Percentiles rank a stretch among this genome's conserved stretches.
These are phyloP conservation scores for Romanomermis culicivorax DNA, from an alignment of 2,888 invertebrate genomes.

Conservation along the genomic window DNA sequence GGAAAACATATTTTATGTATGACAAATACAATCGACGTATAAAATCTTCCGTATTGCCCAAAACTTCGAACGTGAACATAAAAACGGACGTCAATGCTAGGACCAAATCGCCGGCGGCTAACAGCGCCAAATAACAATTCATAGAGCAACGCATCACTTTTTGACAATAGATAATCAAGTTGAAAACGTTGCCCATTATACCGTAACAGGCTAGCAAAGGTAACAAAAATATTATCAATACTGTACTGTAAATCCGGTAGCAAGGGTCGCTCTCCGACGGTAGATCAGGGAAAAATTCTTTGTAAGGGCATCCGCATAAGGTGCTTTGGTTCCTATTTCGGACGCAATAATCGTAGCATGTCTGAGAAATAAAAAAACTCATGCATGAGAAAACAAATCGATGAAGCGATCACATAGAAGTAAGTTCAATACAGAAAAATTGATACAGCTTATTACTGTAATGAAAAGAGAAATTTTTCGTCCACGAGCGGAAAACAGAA, in stretches of 20 bases:
- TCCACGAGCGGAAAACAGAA: too few relatives aligned
- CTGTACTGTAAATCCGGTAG: constrained; percentile 1
- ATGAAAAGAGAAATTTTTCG: too few relatives aligned
- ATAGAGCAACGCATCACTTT: constrained; percentile 22
- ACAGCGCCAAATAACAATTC: constrained; percentile 16
- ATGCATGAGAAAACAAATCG: not conserved
- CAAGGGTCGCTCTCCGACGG: constrained; percentile 1
- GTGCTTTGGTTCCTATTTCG: not conserved
- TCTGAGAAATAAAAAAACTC: not conserved
- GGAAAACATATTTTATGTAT: constrained; percentile 13
- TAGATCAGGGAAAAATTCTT: too few relatives aligned
- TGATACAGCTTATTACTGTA: too few relatives aligned
- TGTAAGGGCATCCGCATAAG: not conserved
- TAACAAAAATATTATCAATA: constrained; percentile 21
- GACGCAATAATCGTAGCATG: not conserved
- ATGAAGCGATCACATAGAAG: not conserved
- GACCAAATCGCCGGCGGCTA: constrained; percentile 5
- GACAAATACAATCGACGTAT: constrained; percentile 1
- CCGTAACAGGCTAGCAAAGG: constrained; percentile 23
- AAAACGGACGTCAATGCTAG: constrained; percentile 23
- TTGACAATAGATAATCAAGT: constrained; percentile 22
- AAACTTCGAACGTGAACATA: constrained; percentile 11
- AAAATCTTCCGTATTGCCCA: not conserved
- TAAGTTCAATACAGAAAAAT: too few relatives aligned
- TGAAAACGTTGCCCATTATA: constrained; percentile 21